Evolutionary conservation across 2,797 vertebrate species (phyloP).

Genomic region (Nyctalus aviator): DNA sequence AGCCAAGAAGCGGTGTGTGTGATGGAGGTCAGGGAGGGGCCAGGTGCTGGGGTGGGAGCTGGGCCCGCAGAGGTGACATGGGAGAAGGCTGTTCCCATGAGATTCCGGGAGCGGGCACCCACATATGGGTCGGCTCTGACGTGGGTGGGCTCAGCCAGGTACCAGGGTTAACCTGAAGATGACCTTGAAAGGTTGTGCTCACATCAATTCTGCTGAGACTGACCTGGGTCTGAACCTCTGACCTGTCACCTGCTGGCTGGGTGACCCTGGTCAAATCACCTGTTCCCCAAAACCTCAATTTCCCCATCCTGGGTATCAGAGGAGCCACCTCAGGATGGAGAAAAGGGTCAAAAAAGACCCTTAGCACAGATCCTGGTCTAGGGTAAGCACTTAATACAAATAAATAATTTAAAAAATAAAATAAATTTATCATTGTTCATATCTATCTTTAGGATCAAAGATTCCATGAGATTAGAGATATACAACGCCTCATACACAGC

Average conservation of each 20-base stretch:
- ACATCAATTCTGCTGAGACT: background rate
- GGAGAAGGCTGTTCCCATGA: background rate
- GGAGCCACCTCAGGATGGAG: background rate
- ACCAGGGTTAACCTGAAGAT: background rate
- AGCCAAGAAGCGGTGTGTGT: background rate
- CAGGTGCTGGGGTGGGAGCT: background rate
- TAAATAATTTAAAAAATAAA: background rate
- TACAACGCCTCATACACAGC: background rate
- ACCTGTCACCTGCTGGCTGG: background rate
- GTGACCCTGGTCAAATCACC: background rate
- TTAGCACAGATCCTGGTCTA: background rate
- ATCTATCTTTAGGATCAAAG: background rate
- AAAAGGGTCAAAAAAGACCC: background rate
- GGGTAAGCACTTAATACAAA: rapidly evolving
- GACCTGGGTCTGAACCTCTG: background rate
- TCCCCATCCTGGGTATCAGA: background rate
- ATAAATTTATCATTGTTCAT: background rate
- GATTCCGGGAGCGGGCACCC: no score
- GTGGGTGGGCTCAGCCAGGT: background rate
- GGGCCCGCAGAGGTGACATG: background rate
- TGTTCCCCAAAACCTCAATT: background rate
- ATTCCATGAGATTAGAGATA: background rate
- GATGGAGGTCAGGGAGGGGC: background rate
- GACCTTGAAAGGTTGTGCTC: background rate
- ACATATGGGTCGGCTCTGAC: background rate